phyloP scores from a whole-genome alignment of 2,888 invertebrate species.

The Helicoverpa assulta region DNA sequence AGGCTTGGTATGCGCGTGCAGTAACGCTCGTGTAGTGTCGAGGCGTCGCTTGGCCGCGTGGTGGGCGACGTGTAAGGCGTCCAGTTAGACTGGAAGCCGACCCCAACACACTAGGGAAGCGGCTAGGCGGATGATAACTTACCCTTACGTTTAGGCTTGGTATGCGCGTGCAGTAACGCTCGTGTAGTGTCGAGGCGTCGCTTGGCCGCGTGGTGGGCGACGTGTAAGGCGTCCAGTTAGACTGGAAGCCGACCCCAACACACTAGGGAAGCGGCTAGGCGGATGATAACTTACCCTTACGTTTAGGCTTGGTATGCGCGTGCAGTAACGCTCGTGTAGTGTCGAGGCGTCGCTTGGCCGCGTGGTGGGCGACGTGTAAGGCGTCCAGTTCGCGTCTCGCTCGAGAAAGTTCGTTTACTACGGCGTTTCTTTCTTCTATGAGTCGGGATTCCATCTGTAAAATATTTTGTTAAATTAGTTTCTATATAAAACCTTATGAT shows the following conservation, averaged over 20 bases:
- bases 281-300: conserved; percentile 65
- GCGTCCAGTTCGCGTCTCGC: conserved; percentile 65
- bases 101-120: no score
- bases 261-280: conserved; percentile 48
- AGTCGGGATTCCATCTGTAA: conserved; percentile 70
- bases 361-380: conserved; percentile 68
- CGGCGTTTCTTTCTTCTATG: no score
- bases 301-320: conserved; percentile 62
- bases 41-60: conserved; percentile 72
- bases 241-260: no score
- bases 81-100: conserved; percentile 51
- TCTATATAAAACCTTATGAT: no score
- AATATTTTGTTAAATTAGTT: no score
- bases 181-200: conserved; percentile 59
- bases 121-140: conserved; percentile 54
- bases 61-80: conserved; percentile 68
- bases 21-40: conserved; percentile 16
- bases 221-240: conserved; percentile 66
- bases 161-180: conserved; percentile 47
- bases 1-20: conserved; percentile 59
- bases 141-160: conserved; percentile 70
- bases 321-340: conserved; percentile 5
- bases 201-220: conserved; percentile 68
- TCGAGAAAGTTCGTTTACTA: conserved; percentile 19
- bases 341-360: conserved; percentile 67